These are phyloP conservation scores for Drosophila eugracilis DNA, from an alignment of 1,140 invertebrate genomes.

Conservation along the genomic window DNA sequence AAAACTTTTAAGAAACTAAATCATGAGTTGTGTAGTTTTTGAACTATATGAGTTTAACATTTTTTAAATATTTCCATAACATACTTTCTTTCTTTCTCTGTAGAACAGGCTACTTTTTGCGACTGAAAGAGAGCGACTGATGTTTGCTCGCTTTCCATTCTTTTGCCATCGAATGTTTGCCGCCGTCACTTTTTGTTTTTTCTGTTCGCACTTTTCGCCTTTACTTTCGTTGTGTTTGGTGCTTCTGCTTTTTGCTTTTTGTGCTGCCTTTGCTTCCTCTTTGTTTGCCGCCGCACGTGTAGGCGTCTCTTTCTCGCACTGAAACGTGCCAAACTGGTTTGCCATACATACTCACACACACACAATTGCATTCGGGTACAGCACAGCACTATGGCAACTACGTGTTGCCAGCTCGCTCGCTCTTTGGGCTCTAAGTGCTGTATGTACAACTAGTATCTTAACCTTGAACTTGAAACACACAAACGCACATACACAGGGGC, in stretches of 20 bases:
- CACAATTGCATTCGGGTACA: slow-evolving; percentile 42
- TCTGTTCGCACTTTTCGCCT: slow-evolving; percentile 43
- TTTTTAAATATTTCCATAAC: background rate
- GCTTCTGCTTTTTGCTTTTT: slow-evolving; percentile 33
- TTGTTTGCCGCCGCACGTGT: slow-evolving; percentile 58
- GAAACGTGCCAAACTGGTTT: slow-evolving; percentile 80
- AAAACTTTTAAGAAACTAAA: background rate
- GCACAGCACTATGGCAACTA: slow-evolving; percentile 48
- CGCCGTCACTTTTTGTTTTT: slow-evolving; percentile 37
- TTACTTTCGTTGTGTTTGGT: slow-evolving; percentile 45
- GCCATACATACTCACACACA: slow-evolving; percentile 32
- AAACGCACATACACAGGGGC: slow-evolving; percentile 35
- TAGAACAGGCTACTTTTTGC: background rate
- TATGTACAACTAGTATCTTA: slow-evolving; percentile 82
- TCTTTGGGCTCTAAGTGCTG: slow-evolving; percentile 2
- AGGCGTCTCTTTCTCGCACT: slow-evolving; percentile 63
- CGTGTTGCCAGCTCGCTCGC: slow-evolving; percentile 40
- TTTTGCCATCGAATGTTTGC: slow-evolving; percentile 48
- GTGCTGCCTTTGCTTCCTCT: slow-evolving; percentile 62
- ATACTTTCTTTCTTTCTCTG: background rate
- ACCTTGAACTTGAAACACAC: slow-evolving; percentile 84
- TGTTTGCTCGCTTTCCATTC: slow-evolving; percentile 21
- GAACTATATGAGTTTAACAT: too few relatives aligned
- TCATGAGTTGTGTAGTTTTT: too few relatives aligned
- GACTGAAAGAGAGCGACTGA: background rate